Evolutionary conservation across 2,113 vertebrate genomes (phyloP).

Genomic region (Uria lomvia): DNA sequence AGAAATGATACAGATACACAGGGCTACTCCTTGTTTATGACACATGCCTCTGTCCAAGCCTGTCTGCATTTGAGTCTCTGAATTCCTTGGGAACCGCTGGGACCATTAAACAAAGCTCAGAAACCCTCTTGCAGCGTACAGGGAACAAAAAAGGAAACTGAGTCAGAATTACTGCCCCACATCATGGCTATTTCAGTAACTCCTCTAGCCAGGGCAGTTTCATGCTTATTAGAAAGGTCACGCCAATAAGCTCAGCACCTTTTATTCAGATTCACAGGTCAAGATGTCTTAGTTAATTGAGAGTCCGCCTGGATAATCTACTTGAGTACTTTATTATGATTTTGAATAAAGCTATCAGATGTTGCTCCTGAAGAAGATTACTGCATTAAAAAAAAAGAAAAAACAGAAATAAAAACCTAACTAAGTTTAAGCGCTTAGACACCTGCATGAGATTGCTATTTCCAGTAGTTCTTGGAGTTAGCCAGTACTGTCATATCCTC

Average conservation of each 20-base stretch:
- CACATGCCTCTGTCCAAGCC: background rate
- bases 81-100: constrained; percentile 18
- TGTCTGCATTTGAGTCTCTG: background rate
- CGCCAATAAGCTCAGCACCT: constrained; percentile 20
- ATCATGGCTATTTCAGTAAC: constrained; percentile 25
- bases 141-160: constrained; percentile 40
- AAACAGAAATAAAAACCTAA: constrained; percentile 19
- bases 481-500: background rate
- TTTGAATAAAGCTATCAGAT: constrained; percentile 59
- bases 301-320: constrained; percentile 41
- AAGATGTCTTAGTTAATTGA: constrained; percentile 64
- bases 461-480: constrained; percentile 33
- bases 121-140: background rate
- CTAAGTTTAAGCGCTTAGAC: constrained; percentile 55
- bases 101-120: constrained; percentile 41
- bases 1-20: background rate
- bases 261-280: constrained; percentile 70
- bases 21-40: background rate
- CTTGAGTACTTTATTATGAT: constrained; percentile 41
- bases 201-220: constrained; percentile 39
- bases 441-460: constrained; percentile 21
- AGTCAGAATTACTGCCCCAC: constrained; percentile 59
- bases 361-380: constrained; percentile 56
- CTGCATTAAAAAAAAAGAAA: constrained; percentile 1
- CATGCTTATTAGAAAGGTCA: constrained; percentile 64